Evolutionary conservation across 1,140 invertebrate species (phyloP), one percentile per base, ranked within the genome.

Genomic region (Fopius arisanus): DNA sequence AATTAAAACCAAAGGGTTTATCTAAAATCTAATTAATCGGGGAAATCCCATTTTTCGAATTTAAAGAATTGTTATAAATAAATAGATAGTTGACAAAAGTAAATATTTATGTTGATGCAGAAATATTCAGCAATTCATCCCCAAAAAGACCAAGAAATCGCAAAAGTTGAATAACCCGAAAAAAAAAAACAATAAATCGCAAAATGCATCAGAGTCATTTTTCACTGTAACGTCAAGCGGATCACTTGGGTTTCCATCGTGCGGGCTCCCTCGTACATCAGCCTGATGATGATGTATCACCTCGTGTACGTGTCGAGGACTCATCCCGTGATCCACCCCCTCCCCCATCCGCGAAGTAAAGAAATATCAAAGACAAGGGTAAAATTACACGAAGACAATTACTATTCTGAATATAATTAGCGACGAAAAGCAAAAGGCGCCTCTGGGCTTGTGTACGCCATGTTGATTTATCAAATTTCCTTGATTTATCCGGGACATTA

Each of bases 401-500:
- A 68, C 10, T n/a, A 6, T 16, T 21, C 19, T 0, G 5, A 43
- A 43, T n/a, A 66, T 72, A n/a, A 14, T 29, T 19, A 23, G 19
- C 33, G 70, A 51, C 21, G 43, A 65, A 67, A 48, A 41, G 65
- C 29, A 37, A 73, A 66, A 70, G 41, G 12, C 71, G 26, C 54
- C 19, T 29, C n/a, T 21, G 59, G 62, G 23, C n/a, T 31, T 33
- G 51, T 66, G 68, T 59, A 29, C 16, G 59, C 62, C 62, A 77
- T 82, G 82, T 85, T 81, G 82, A 84, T 82, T 84, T 81, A 81
- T 83, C 78, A 82, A 86, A 83, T 83, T 85, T 83, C 76, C 79
- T 81, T 84, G 80, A 84, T 84, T 86, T 83, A 84, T 84, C 83
- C 73, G 70, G 77, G 81, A 82, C 81, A 81, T 83, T 86, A 83